Percentiles rank a stretch among this genome's conserved stretches.
These are phyloP conservation scores for Phortica magna DNA, from an alignment of 2,888 invertebrate genomes.

Conservation along the genomic window DNA sequence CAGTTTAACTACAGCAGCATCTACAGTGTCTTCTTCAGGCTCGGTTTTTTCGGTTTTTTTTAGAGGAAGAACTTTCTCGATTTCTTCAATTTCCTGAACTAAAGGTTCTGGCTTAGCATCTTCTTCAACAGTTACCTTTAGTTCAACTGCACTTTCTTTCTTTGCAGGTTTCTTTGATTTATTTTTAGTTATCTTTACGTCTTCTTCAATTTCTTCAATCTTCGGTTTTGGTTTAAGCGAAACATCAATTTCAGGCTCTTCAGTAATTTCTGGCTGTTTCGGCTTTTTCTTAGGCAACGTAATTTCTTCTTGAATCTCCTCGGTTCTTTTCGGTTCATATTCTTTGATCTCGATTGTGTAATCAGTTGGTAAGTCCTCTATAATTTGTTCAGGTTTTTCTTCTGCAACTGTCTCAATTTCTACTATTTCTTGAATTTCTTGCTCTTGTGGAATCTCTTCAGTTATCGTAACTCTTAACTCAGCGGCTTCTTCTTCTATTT, in stretches of 20 bases:
- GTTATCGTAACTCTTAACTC: slow-evolving; percentile 69
- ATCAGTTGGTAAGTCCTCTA: slow-evolving; percentile 53
- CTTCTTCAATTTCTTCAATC: slow-evolving; percentile 57
- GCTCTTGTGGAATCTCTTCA: slow-evolving; percentile 65
- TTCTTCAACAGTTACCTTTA: slow-evolving; percentile 70
- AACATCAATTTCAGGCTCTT: slow-evolving; percentile 49
- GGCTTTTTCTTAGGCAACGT: slow-evolving; percentile 62
- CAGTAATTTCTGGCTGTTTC: slow-evolving; percentile 43
- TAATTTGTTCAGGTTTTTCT: slow-evolving; percentile 51
- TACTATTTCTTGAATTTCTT: slow-evolving; percentile 66
- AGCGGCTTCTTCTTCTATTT: slow-evolving; percentile 66
- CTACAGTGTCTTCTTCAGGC: slow-evolving; percentile 60
- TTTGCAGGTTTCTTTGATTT: slow-evolving; percentile 67
- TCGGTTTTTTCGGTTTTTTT: slow-evolving; percentile 56
- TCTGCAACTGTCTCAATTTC: slow-evolving; percentile 63
- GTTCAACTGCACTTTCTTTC: slow-evolving; percentile 65
- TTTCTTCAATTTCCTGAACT: slow-evolving; percentile 58
- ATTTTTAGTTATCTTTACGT: slow-evolving; percentile 68
- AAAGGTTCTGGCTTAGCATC: slow-evolving; percentile 60
- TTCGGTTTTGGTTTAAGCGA: slow-evolving; percentile 45
- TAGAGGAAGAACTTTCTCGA: slow-evolving; percentile 51
- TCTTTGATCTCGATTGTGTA: slow-evolving; percentile 58
- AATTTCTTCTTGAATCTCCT: slow-evolving; percentile 65
- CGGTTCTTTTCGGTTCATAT: slow-evolving; percentile 43
- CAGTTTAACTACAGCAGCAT: slow-evolving; percentile 69